Evolutionary conservation across 2,113 vertebrate species (phyloP).

Genomic region (Megaceryle torquata): DNA sequence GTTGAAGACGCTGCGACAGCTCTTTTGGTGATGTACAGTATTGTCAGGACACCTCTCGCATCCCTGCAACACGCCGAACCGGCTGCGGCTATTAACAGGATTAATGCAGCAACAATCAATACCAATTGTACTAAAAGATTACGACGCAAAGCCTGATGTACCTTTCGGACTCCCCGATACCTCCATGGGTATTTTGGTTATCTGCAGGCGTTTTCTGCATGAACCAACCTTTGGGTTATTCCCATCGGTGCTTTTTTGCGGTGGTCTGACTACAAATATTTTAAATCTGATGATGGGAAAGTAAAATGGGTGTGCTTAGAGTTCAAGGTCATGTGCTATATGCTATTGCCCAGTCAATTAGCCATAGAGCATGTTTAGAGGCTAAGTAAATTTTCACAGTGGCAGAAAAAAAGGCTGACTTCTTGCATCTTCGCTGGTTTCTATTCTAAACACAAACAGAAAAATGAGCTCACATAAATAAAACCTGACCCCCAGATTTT

Average conservation of each 20-base stretch:
- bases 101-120: constrained; percentile 12
- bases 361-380: neutral
- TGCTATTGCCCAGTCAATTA: neutral
- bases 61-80: neutral
- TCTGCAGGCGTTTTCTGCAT: neutral
- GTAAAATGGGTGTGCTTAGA: neutral
- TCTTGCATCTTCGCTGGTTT: neutral
- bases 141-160: neutral
- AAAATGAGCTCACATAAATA: neutral
- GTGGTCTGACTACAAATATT: neutral
- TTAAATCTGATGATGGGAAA: neutral
- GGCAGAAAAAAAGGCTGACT: neutral
- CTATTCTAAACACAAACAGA: neutral
- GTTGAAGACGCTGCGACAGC: neutral
- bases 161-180: neutral
- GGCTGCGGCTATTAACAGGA: constrained; percentile 36
- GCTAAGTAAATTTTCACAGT: neutral
- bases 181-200: neutral
- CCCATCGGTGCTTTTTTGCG: neutral
- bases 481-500: neutral
- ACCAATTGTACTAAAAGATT: neutral
- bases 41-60: constrained; percentile 36
- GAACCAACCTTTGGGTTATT: neutral
- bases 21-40: neutral
- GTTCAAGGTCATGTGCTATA: constrained; percentile 24